Conservation (phyloP, 2,113 vertebrate species). For the Tragulus kanchil region DNA sequence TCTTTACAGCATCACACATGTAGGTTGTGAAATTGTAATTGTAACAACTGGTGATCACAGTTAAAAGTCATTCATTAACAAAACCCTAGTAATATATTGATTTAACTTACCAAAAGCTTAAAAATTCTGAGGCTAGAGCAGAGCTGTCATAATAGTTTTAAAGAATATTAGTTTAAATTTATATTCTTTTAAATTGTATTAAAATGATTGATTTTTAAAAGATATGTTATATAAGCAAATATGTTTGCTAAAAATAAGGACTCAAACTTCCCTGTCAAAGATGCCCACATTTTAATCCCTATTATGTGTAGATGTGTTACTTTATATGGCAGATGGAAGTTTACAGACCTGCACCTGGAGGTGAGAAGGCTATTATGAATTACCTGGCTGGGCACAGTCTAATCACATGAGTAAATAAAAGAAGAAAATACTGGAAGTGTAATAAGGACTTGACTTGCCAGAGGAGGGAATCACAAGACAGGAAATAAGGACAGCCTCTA, state of each 20-base stretch:
- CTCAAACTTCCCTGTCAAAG: neutral
- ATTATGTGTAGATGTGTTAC: neutral
- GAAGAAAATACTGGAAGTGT: neutral
- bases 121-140: neutral
- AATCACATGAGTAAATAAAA: neutral
- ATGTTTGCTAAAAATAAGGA: neutral
- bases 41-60: neutral
- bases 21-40: neutral
- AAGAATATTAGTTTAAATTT: neutral
- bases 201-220: neutral
- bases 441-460: neutral
- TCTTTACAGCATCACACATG: neutral
- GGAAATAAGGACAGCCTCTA: neutral
- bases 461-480: neutral
- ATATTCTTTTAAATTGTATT: neutral
- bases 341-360: neutral
- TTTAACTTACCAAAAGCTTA: neutral
- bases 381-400: neutral
- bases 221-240: neutral
- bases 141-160: neutral
- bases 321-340: neutral
- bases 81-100: neutral
- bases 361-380: neutral
- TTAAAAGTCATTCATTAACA: neutral
- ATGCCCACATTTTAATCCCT: neutral